Evolutionary conservation across 2,113 vertebrate genomes (phyloP).

Genomic region (Morone chrysops): DNA sequence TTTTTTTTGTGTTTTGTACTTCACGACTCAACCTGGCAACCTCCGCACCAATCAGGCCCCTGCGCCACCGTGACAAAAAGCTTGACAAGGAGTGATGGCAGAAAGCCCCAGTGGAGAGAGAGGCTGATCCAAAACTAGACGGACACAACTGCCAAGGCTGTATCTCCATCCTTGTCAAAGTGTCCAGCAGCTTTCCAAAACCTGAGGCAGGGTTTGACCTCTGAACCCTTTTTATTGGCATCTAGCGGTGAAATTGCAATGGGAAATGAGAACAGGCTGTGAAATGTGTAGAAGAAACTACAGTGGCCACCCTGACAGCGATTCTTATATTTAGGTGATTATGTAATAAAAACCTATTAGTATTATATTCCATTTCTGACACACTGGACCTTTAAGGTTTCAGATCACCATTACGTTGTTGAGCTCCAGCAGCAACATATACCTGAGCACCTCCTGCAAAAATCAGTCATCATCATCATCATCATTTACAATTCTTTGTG

Average conservation of each 20-base stretch:
- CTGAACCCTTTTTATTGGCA: background rate
- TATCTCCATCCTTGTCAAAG: background rate
- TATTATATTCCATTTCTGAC: no score
- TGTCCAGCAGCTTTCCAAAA: background rate
- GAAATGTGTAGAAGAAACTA: no score
- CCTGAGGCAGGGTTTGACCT: background rate
- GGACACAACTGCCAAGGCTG: background rate
- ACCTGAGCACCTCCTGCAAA: background rate
- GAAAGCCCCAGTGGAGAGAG: conserved; percentile 1
- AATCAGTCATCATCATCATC: background rate
- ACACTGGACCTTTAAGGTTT: background rate
- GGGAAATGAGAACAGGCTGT: no score
- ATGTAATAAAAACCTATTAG: no score
- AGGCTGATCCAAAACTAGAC: conserved; percentile 12
- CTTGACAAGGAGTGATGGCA: conserved; percentile 18
- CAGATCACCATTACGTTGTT: background rate
- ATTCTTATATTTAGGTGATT: no score
- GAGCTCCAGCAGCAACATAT: background rate
- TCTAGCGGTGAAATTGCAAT: no score
- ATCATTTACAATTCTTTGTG: background rate
- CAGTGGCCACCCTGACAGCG: no score
- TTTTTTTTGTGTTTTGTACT: conserved; percentile 4
- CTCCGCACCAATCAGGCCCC: conserved; percentile 16
- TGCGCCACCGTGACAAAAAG: conserved; percentile 7
- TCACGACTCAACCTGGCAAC: conserved; percentile 32